Evolutionary conservation across 2,888 invertebrate species (phyloP), one percentile per base, ranked within the genome.

Genomic region (Drosophila siamana): DNA sequence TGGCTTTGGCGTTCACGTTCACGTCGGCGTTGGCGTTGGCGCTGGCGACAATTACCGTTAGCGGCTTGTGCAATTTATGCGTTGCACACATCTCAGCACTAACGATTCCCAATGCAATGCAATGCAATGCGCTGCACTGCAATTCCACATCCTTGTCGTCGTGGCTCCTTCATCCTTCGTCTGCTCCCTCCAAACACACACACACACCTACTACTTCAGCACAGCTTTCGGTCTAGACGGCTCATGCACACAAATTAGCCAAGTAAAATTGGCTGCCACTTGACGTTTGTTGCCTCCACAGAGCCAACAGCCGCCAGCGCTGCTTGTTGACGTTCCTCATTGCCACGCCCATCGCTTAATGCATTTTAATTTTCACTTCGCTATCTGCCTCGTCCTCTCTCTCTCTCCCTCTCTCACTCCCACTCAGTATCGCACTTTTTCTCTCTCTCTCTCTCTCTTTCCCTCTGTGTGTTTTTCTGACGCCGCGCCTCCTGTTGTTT

Each of bases 21-120:
- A 83, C 80, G 85, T 84, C 68, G 81, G 78, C 77, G 68, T 77
- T 74, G 51, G 50, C 72, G 64, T 59, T 19, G 1, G 3, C 19
- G 19, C 19, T 71, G 69, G 81, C 87, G 78, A 86, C 83, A 86
- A 83, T 83, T 83, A 84, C 83, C 81, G 81, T 78, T 86, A 77
- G 75, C 73, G 66, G 85, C 82, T 75, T 69, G 69, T 73, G 76
- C 73, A 86, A 78, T 86, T 83, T 86, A 84, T 81, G 85, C 77
- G 40, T 71, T 68, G 84, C 81, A 68, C 70, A 77, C 67, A 67
- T 55, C 61, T 62, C 36, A 50, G 4, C 64, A 30, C 68, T 48
- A 80, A 69, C 74, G 78, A 74, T 78, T 81, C 68, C 65, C 82
- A 80, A 72, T 80, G 80, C 81, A 50, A n/a, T 57, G 13, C 30